Evolutionary conservation across 1,140 invertebrate species (phyloP), one percentile per base, ranked within the genome.

Genomic region (Phymorhynchus buccinoides): DNA sequence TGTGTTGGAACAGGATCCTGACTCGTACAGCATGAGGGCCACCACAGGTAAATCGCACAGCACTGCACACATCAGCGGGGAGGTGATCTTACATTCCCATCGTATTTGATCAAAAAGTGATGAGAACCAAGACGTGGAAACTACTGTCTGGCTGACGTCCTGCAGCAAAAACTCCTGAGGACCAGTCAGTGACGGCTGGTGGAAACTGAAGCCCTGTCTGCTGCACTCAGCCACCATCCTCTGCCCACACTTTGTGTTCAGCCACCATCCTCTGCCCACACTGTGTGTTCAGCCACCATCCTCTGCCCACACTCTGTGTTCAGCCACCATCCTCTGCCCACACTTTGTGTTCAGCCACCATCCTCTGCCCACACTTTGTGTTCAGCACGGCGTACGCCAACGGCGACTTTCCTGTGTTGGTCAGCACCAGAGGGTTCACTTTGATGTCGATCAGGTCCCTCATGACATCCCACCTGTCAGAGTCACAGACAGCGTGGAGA

Each of bases 161-260:
- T 39, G 6, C 37, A 37, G 32, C 71, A 37, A 16, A 14, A 14
- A 35, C 71, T 7, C 22, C 71, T 39, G 37, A 4, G 37, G 35
- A 27, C 35, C 75, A 78, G 75, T 78, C 30, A 78, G 16, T 14
- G 30, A 37, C 14, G 75, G 75, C 41, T 78, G 75, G 41, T 42
- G 41, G 22, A 27, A 1, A n/a, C 75, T 41, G 22, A 78, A 41
- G 75, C 75, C 75, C 37, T 22, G 75, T 9, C 27, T 78, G 75
- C 30, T 42, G 75, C 75, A 78, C 39, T 78, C 75, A 4, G 75
- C 75, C 37, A 78, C 41, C 39, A n/a, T n/a, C n/a, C n/a, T n/a
- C n/a, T n/a, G n/a, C n/a, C n/a, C n/a, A n/a, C n/a, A n/a, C n/a
- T n/a, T n/a, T n/a, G n/a, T n/a, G n/a, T n/a, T n/a, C n/a, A n/a